These are phyloP conservation scores for Cryptomyrus ogoouensis DNA, from an alignment of 2,113 vertebrate species.

Conservation along the genomic window DNA sequence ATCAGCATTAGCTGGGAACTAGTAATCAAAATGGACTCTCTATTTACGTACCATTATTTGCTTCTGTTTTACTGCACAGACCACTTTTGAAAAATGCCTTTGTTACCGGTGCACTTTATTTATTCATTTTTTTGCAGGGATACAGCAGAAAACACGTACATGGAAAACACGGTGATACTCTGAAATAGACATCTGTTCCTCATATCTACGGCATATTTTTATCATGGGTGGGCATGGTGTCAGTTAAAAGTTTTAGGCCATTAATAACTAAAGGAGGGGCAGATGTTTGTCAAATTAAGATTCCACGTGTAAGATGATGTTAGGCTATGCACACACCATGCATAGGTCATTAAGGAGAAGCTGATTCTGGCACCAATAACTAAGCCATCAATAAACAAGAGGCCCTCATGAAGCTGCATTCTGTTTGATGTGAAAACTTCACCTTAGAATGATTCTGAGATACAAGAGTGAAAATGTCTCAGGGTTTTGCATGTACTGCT, in stretches of 20 bases:
- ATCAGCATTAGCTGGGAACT: background rate
- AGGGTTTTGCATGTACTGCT: background rate
- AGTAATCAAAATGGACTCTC: background rate
- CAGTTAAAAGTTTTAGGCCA: background rate
- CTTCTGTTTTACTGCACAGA: background rate
- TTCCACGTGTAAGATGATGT: slow-evolving; percentile 41
- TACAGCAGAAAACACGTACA: background rate
- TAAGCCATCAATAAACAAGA: slow-evolving; percentile 24
- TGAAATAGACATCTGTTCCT: background rate
- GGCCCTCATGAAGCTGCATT: slow-evolving; percentile 9
- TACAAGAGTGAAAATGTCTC: background rate
- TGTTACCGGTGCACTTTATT: background rate
- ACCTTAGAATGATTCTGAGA: background rate
- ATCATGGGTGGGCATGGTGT: background rate
- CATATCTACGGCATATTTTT: background rate
- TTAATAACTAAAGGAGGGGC: slow-evolving; percentile 28
- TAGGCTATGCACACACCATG: slow-evolving; percentile 37
- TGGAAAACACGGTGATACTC: background rate
- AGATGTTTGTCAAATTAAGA: slow-evolving; percentile 48
- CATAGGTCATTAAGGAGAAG: slow-evolving; percentile 38
- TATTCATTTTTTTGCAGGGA: background rate
- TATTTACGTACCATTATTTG: background rate
- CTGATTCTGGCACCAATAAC: slow-evolving; percentile 25
- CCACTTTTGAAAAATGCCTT: background rate
- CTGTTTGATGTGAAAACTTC: slow-evolving; percentile 7